A percentile compares a stretch with the other conserved stretches of the same genome.
These are phyloP conservation scores for Dicrurus megarhynchus DNA, from an alignment of 2,113 vertebrate species.

Conservation along the genomic window DNA sequence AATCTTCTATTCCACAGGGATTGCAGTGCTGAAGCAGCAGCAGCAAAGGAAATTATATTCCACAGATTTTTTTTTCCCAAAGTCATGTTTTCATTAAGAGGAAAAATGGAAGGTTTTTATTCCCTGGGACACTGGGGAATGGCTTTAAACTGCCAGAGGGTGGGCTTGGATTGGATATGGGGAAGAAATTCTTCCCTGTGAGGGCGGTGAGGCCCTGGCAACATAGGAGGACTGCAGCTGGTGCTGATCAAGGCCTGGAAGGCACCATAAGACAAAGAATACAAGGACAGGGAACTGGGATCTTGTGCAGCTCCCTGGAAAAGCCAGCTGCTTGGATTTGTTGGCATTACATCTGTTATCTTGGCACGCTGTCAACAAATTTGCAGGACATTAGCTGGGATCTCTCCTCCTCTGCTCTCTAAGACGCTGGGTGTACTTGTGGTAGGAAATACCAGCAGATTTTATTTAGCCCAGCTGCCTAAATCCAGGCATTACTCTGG, in stretches of 20 bases:
- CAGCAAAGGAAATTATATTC: background rate
- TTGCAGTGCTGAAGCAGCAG: background rate
- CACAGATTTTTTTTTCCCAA: background rate
- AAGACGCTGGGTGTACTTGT: background rate
- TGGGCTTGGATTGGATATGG: background rate
- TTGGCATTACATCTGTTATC: background rate
- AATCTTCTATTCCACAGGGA: background rate
- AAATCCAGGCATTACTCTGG: background rate
- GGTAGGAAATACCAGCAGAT: background rate
- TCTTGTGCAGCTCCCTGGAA: background rate
- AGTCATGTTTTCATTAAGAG: background rate
- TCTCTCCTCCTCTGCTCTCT: background rate
- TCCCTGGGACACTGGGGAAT: background rate
- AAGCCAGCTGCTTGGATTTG: background rate
- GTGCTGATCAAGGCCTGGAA: background rate
- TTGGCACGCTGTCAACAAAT: background rate
- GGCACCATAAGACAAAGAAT: no score
- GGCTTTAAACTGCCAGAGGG: background rate
- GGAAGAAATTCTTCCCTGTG: background rate
- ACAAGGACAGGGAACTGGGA: background rate
- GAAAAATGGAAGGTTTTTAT: background rate
- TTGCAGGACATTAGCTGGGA: background rate
- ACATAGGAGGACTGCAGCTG: fast-evolving
- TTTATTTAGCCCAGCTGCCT: background rate
- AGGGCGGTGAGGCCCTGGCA: background rate